Evolutionary conservation across 2,113 vertebrate genomes (phyloP).

Genomic region (Podiceps cristatus): DNA sequence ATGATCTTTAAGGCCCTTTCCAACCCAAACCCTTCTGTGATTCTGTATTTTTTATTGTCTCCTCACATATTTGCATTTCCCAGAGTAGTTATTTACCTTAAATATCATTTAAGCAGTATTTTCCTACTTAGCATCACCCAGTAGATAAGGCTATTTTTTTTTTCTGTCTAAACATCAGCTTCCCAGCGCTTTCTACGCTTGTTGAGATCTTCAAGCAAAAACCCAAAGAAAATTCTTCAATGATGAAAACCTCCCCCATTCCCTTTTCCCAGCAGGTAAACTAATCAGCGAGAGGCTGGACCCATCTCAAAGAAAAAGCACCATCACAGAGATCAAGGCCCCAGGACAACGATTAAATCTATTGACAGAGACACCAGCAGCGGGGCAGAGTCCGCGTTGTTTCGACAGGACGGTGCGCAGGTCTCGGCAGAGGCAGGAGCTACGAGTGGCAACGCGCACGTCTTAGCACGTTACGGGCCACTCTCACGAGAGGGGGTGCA

Average conservation of each 20-base stretch:
- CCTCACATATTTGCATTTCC: neutral
- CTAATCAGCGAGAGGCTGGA: rapidly evolving
- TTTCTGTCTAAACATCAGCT: neutral
- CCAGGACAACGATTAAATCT: neutral
- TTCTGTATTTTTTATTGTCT: neutral
- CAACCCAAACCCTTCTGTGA: neutral
- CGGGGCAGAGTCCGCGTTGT: neutral
- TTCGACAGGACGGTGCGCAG: rapidly evolving
- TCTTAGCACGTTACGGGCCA: neutral
- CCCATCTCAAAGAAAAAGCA: neutral
- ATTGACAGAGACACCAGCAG: neutral
- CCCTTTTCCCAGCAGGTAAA: neutral
- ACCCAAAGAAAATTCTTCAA: neutral
- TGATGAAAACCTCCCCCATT: rapidly evolving
- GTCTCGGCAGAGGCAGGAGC: neutral
- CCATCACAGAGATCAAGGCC: neutral
- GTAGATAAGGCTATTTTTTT: neutral
- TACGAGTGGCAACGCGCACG: rapidly evolving
- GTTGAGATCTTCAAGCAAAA: neutral
- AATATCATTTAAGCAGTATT: neutral
- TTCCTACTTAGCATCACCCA: neutral
- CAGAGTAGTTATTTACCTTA: neutral
- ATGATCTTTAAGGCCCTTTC: too few relatives aligned
- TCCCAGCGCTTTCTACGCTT: neutral
- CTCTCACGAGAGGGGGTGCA: neutral